Base-by-base conservation (phyloP, 1,140 invertebrate species). In the Harpegnathos saltator region DNA sequence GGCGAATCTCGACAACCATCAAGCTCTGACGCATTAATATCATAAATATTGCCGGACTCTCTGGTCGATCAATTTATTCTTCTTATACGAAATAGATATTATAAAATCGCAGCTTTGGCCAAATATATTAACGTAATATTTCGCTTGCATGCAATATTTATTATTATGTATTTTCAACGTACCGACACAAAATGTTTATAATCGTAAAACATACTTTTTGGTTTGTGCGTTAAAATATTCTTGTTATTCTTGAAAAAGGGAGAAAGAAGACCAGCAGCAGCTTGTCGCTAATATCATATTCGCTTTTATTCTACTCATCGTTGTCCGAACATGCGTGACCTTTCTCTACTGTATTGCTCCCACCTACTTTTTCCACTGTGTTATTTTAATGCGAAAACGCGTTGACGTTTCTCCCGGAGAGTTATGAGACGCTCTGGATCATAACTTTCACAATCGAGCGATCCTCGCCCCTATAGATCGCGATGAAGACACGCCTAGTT, bases 401-500 rank as follows among this genome's bases (percentile, higher is more conserved):
- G 29, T 78, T 1, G 1, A 29, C 17, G 44, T 58, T 44, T 56
- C 44, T 12, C 14, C 19, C 19, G 17, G 4, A 54, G 14, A 77
- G 14, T 56, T 54, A 56, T 24, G 1, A 0, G 7, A n/a, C 7
- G 19, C 3, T 56, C 59, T 44, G 33, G 71, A 48, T 62, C 5
- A 22, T 26, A 58, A 50, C 4, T 69, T 87, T 33, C 33, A 56
- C 72, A 50, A 86, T 74, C 26, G 24, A 72, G 52, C 38, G 44
- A 24, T 59, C 15, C 38, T 12, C 22, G n/a, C 12, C 44, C 12
- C 52, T 1, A 17, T 26, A 65, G 72, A 83, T 83, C 81, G 81
- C 84, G 54, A 68, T 50, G 38, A 7, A 52, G 33, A 74, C 52
- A 44, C 59, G 24, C 12, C 81, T 87, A 84, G 85, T 80, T 83